Conservation (phyloP, 1,140 invertebrate species). For the Eupeodes corollae region DNA sequence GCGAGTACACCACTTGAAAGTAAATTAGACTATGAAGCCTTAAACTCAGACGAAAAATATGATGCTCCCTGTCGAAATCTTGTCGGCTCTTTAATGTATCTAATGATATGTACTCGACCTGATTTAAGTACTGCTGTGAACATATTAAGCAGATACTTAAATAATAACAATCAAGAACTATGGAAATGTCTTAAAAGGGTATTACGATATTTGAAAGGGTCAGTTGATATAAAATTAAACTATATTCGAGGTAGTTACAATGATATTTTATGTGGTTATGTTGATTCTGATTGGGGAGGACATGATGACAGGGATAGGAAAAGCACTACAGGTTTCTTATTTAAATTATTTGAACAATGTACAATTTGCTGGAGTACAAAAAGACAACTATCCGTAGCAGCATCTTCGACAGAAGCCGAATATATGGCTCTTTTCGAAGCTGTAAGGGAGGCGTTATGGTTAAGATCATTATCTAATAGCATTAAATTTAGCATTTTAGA, state of each 20-base stretch:
- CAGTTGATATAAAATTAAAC: slow-evolving; percentile 22
- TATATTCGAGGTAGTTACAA: slow-evolving; percentile 13
- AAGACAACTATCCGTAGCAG: slow-evolving; percentile 23
- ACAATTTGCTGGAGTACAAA: slow-evolving; percentile 23
- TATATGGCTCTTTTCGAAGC: too few relatives aligned
- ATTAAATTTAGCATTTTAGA: not conserved
- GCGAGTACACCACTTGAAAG: slow-evolving; percentile 11
- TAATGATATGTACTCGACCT: slow-evolving; percentile 27
- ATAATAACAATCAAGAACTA: slow-evolving; percentile 19
- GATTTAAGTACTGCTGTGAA: slow-evolving; percentile 23
- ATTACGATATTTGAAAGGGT: slow-evolving; percentile 24
- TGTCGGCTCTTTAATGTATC: slow-evolving; percentile 27
- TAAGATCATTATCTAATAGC: slow-evolving; percentile 6
- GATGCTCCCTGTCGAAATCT: slow-evolving; percentile 20
- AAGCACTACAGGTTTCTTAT: slow-evolving; percentile 11
- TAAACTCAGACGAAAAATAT: slow-evolving; percentile 15
- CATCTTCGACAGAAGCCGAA: slow-evolving; percentile 24
- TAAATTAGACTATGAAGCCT: slow-evolving; percentile 16
- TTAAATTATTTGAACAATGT: too few relatives aligned
- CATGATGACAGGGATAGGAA: slow-evolving; percentile 5
- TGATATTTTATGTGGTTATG: slow-evolving; percentile 5
- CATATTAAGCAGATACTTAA: slow-evolving; percentile 22
- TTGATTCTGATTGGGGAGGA: slow-evolving; percentile 13
- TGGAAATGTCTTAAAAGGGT: slow-evolving; percentile 22
- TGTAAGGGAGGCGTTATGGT: too few relatives aligned